These are phyloP conservation scores for Brachyistius frenatus DNA, from an alignment of 2,113 vertebrate species.

Conservation along the genomic window DNA sequence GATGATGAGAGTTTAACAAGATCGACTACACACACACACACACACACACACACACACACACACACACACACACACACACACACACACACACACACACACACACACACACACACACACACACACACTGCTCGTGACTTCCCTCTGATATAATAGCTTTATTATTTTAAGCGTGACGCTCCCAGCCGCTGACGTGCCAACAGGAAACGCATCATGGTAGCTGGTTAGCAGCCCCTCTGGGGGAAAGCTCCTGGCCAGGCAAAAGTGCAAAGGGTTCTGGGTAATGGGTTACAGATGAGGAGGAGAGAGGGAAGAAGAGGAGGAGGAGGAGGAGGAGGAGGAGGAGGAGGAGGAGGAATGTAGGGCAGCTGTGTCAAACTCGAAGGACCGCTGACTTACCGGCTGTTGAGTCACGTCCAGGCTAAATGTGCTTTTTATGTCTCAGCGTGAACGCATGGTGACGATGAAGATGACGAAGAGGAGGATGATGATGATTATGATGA, in stretches of 20 bases:
- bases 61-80: constrained; percentile 28
- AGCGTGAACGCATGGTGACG: constrained; percentile 26
- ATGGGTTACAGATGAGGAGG: constrained; percentile 66
- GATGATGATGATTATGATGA: constrained; percentile 25
- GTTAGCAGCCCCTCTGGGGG: constrained; percentile 19
- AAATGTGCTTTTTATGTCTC: constrained; percentile 28
- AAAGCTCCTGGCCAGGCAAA: constrained; percentile 36
- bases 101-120: constrained; percentile 17
- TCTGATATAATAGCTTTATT: constrained; percentile 57
- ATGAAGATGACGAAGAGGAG: background rate
- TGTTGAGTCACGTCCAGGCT: constrained; percentile 69
- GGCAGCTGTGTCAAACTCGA: constrained; percentile 48
- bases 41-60: background rate
- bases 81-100: constrained; percentile 20
- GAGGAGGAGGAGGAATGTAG: constrained; percentile 17
- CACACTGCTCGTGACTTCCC: constrained; percentile 42
- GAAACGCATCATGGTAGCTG: constrained; percentile 56
- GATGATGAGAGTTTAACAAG: constrained; percentile 1
- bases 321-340: background rate
- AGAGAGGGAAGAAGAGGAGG: no score
- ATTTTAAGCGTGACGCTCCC: constrained; percentile 41
- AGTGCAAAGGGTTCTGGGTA: constrained; percentile 63
- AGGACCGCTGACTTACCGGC: constrained; percentile 23
- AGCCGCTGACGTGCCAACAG: constrained; percentile 43
- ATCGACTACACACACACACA: constrained; percentile 2